A percentile compares a stretch with the other conserved stretches of the same genome.
Evolutionary conservation across 2,797 vertebrate genomes (phyloP).

Genomic region (Poecilia wingei): DNA sequence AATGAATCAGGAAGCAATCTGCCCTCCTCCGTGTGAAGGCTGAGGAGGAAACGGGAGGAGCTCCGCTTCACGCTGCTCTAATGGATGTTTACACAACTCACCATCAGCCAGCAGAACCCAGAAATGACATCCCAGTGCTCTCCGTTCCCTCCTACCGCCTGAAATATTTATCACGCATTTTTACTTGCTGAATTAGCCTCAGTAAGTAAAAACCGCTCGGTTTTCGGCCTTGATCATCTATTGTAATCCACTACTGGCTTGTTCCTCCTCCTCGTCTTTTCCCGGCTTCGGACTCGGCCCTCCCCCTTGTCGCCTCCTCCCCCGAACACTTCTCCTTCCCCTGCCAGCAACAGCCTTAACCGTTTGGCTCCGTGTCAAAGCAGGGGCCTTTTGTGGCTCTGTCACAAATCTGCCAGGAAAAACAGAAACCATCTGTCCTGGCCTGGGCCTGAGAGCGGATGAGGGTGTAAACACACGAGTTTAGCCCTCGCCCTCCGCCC

Average conservation of each 20-base stretch:
- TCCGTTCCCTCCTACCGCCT: conserved; percentile 19
- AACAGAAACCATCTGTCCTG: conserved; percentile 86
- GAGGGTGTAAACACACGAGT: conserved; percentile 78
- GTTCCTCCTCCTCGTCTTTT: conserved; percentile 56
- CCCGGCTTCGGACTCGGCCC: conserved; percentile 35
- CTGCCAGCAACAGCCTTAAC: conserved; percentile 82
- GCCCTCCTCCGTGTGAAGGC: conserved; percentile 51
- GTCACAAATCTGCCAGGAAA: conserved; percentile 88
- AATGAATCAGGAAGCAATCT: conserved; percentile 68
- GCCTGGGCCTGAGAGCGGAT: conserved; percentile 72
- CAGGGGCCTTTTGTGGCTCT: conserved; percentile 84
- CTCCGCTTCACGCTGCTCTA: conserved; percentile 70
- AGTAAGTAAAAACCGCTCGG: conserved; percentile 26
- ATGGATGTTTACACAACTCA: conserved; percentile 83
- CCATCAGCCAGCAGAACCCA: conserved; percentile 67
- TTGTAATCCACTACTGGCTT: conserved; percentile 76
- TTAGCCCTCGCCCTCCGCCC: conserved; percentile 78
- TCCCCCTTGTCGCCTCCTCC: conserved; percentile 62
- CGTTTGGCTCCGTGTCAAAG: conserved; percentile 82
- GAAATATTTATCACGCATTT: conserved; percentile 52
- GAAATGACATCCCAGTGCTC: conserved; percentile 56
- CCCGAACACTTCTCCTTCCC: conserved; percentile 71
- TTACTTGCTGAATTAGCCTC: conserved; percentile 43
- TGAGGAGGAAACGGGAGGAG: conserved; percentile 63
- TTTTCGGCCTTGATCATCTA: conserved; percentile 74